Base-by-base conservation (phyloP, 2,113 vertebrate species). In the Ammodytes dubius region DNA sequence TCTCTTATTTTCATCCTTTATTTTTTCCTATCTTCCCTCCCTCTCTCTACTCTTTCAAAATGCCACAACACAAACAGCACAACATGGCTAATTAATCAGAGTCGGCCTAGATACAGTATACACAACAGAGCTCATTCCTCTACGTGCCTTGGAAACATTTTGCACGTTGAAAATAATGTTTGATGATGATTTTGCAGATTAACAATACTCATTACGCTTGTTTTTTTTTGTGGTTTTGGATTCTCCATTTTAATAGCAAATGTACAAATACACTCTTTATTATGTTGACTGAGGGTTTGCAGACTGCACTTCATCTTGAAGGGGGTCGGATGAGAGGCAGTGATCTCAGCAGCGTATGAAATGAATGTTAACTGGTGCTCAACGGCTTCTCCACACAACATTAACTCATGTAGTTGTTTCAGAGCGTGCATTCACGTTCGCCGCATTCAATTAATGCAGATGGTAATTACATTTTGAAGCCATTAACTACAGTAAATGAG, bases 31-130 rank as follows among this genome's bases (percentile, higher is more conserved):
- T 40, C 15, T 8, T 3, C 72, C 53, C 70, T 59, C 74, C 75
- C 83, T 74, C 84, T 74, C 89, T 81, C 74, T 75, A 74, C 87
- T 87, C 80, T 82, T 81, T 90, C 86, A 91, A 88, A 94, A 93
- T 83, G 88, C 87, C 90, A 85, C 86, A 86, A 83, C 86, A 88
- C 90, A 92, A 27, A 90, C 90, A 88, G 79, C 78, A 78, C 89
- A 92, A 91, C 89, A 85, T 9, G 81, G 90, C 91, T 93, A 95
- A 95, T 96, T 94, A 94, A 95, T 95, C 95, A 95, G 81, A 77
- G 79, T 76, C 90, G 93, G 89, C 94, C 93, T 87, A 93, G 92
- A 94, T 94, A 88, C 84, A 85, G 82, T 80, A 27, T 27, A 82
- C 69, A 71, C 85, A 74, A 74, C 54, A 7, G 57, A 19, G 81